A percentile compares a stretch with the other conserved stretches of the same genome.
Conservation (phyloP, 2,888 invertebrate species). For the Encarsia formosa region DNA sequence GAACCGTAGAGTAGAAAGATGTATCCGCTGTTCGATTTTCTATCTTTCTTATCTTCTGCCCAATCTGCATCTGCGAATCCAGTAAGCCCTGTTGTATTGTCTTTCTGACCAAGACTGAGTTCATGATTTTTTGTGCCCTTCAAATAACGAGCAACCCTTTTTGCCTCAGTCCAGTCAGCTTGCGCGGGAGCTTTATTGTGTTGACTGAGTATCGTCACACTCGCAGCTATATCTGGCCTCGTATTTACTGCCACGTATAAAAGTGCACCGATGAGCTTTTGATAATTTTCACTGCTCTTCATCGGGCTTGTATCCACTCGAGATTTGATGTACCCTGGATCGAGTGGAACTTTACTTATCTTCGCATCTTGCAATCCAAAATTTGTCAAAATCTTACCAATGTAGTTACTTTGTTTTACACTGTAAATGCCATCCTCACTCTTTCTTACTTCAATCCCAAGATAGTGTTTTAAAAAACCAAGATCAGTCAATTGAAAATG, state of each 20-base stretch:
- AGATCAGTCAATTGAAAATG: constrained; percentile 27
- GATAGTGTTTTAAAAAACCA: constrained; percentile 23
- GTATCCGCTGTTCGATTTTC: constrained; percentile 40
- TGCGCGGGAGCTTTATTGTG: constrained; percentile 31
- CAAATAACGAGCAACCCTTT: constrained; percentile 33
- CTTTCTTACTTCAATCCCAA: constrained; percentile 26
- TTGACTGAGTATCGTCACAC: constrained; percentile 34
- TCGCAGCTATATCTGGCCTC: constrained; percentile 35
- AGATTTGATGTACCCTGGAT: constrained; percentile 22
- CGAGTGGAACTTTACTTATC: constrained; percentile 22
- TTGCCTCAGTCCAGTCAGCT: constrained; percentile 36
- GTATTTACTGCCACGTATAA: constrained; percentile 31
- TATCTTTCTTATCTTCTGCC: constrained; percentile 34
- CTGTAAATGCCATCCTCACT: constrained; percentile 20
- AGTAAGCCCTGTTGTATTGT: constrained; percentile 3
- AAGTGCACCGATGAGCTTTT: constrained; percentile 28
- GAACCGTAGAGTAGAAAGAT: constrained; percentile 30
- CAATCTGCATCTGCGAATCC: constrained; percentile 42
- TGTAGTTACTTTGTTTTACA: constrained; percentile 25
- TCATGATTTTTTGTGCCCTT: constrained; percentile 27
- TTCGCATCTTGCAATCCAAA: constrained; percentile 25
- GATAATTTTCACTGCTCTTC: constrained; percentile 21
- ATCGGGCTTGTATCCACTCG: not conserved
- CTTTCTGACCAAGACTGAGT: constrained; percentile 14
- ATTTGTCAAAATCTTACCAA: constrained; percentile 16